phyloP scores from a whole-genome alignment of 2,797 vertebrate species.

The Thalassophryne amazonica region DNA sequence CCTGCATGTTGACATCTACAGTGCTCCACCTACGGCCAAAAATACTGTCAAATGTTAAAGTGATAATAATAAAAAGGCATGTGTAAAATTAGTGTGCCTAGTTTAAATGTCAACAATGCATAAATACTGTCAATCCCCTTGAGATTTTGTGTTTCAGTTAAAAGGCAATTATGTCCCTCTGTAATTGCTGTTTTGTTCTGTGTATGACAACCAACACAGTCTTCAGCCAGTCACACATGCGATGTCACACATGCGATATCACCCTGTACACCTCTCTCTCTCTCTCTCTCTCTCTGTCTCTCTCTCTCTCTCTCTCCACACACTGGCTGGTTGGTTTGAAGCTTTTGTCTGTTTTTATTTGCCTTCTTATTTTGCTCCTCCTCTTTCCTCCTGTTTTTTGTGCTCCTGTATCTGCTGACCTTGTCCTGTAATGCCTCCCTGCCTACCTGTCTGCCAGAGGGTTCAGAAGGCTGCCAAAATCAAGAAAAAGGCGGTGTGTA shows the following conservation, averaged over 20 bases:
- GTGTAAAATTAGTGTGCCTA: neutral
- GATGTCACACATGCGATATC: conserved; percentile 8
- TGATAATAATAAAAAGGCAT: neutral
- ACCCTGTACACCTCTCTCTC: neutral
- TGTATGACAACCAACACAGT: conserved; percentile 60
- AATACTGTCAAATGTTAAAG: neutral
- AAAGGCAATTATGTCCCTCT: conserved; percentile 61
- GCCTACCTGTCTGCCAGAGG: conserved; percentile 86
- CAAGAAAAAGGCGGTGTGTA: conserved; percentile 99
- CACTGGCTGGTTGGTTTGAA: conserved; percentile 66
- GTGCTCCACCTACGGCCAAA: no score
- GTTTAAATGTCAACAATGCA: conserved; percentile 11
- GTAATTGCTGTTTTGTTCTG: conserved; percentile 72
- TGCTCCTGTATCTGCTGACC: conserved; percentile 71
- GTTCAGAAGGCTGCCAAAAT: conserved; percentile 99
- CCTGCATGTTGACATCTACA: no score
- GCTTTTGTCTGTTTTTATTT: conserved; percentile 69
- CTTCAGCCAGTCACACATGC: conserved; percentile 17
- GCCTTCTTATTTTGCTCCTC: conserved; percentile 71
- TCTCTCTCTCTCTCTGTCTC: neutral
- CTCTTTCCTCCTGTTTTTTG: conserved; percentile 69
- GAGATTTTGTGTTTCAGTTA: conserved; percentile 54
- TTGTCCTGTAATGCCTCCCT: conserved; percentile 62
- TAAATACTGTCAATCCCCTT: conserved; percentile 31
- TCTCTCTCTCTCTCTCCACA: conserved; percentile 27